Percentiles rank a stretch among this genome's conserved stretches.
These are phyloP conservation scores for Lepilemur septentrionalis DNA, from an alignment of 2,797 vertebrate genomes.

Conservation along the genomic window DNA sequence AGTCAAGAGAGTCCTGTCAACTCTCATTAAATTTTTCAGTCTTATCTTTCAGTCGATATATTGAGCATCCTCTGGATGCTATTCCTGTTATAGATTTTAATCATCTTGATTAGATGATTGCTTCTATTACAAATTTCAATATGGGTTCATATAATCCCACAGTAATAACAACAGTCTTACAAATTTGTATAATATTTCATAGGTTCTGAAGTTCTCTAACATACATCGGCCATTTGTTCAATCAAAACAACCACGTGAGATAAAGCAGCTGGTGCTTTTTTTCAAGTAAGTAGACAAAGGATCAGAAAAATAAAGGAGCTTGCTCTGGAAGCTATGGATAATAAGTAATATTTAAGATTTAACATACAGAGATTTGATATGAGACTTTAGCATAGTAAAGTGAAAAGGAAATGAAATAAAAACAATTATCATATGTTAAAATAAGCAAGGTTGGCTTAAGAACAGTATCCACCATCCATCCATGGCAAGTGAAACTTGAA, in stretches of 20 bases:
- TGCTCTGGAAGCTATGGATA: neutral
- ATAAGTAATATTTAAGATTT: neutral
- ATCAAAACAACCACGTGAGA: neutral
- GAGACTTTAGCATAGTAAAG: neutral
- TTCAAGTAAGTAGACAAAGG: neutral
- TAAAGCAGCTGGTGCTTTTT: neutral
- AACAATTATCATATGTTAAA: neutral
- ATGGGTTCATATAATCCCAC: neutral
- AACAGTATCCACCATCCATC: neutral
- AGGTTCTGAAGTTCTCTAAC: neutral
- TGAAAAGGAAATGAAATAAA: neutral
- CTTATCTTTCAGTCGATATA: constrained; percentile 41
- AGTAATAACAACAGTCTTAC: neutral
- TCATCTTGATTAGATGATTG: constrained; percentile 43
- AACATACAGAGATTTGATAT: neutral
- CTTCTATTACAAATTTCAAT: constrained; percentile 4
- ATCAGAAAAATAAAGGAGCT: neutral
- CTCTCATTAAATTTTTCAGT: constrained; percentile 45
- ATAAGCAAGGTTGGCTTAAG: neutral
- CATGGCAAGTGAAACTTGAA: neutral
- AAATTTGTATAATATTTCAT: neutral
- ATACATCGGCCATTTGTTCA: neutral
- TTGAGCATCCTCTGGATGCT: neutral
- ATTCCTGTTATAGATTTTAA: constrained; percentile 35
- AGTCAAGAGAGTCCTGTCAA: constrained; percentile 18